These are phyloP conservation scores for Capromys pilorides DNA, from an alignment of 2,797 vertebrate genomes.

Conservation along the genomic window DNA sequence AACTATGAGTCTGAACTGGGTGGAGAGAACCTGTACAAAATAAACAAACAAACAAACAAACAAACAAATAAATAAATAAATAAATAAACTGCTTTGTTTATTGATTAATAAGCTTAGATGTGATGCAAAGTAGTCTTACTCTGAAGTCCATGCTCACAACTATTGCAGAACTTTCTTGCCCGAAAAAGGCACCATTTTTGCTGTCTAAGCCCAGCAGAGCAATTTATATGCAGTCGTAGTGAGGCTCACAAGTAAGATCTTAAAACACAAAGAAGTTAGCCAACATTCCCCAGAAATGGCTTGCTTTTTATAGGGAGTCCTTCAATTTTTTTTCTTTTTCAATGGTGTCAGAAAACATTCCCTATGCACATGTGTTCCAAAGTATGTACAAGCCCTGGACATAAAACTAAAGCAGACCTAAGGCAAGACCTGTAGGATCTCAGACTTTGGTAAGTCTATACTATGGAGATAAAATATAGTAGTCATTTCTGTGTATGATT, in stretches of 20 bases:
- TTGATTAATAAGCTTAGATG: background rate
- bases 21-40: too few species aligned
- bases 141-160: background rate
- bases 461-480: background rate
- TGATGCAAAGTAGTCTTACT: background rate
- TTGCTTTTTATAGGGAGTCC: background rate
- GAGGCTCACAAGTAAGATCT: background rate
- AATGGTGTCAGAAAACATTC: background rate
- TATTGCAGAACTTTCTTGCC: background rate
- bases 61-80: too few species aligned
- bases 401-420: background rate
- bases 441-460: background rate
- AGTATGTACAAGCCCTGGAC: background rate
- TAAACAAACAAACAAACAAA: too few species aligned
- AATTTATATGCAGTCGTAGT: background rate
- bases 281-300: background rate
- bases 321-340: background rate
- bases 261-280: background rate
- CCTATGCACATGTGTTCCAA: background rate
- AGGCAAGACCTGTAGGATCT: background rate
- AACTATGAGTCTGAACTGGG: too few species aligned
- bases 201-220: background rate
- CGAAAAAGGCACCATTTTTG: background rate
- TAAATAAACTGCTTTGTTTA: too few species aligned
- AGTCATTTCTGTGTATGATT: background rate